Evolutionary conservation across 2,113 vertebrate species (phyloP), one percentile per base, ranked within the genome.

Genomic region (Clinocottus analis): DNA sequence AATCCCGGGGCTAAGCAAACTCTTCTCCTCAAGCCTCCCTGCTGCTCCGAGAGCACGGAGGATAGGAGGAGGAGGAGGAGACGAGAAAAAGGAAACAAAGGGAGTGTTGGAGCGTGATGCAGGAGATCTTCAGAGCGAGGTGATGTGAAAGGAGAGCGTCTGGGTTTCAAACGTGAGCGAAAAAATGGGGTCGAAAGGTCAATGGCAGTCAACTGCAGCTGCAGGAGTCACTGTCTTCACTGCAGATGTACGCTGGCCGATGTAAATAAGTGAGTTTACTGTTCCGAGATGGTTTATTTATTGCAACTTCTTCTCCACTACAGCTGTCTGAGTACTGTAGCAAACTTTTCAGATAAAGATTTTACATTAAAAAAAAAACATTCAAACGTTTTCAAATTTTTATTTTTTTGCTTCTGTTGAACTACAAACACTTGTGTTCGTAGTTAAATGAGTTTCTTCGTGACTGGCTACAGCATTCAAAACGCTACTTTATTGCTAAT

Each of bases 1-100:
- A 91, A 93, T 92, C 90, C 91, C 16, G 63, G 59, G 59, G 90
- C 86, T 85, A 87, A 90, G 83, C 81, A 88, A 93, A 92, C 90
- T 85, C 88, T 91, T 43, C 78, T 87, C 85, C 73, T 82, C 83
- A 64, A 82, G 75, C 76, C 73, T 84, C 83, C 65, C 67, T 83
- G 79, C 73, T 85, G 82, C 71, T 90, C 60, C 19, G 29, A 82
- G 68, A 70, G 62, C 75, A 82, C 55, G 75, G 43, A 73, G 56
- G 65, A 53, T 56, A 68, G 49, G 29, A 83, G 27, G 72, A 76
- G 27, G 72, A 76, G 68, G 60, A 75, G 60, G 62, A 67, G 61
- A 72, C 65, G 66, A 76, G 53, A 62, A 19, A 21, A 58, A 60
- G 14, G 65, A 66, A 79, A 82, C 61, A 59, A 9, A 79, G 62